Percentiles rank a stretch among this genome's conserved stretches.
phyloP scores from a whole-genome alignment of 2,113 vertebrate species.

The Morphnarchus princeps region DNA sequence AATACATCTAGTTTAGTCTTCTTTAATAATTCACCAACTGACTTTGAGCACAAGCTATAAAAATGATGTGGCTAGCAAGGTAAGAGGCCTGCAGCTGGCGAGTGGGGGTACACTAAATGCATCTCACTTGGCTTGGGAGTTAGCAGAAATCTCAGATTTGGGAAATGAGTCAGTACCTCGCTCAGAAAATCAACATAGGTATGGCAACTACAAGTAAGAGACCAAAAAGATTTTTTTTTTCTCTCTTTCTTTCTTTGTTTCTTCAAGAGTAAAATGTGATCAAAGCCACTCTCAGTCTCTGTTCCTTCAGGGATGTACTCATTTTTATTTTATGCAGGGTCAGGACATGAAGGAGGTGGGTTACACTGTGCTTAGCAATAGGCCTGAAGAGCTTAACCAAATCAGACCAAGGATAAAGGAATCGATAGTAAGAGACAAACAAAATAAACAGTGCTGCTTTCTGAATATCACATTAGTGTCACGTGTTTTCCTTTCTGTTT shows the following conservation, averaged over 20 bases:
- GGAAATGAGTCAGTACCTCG: accelerated
- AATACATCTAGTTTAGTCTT: neutral
- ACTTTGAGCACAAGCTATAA: neutral
- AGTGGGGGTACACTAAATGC: neutral
- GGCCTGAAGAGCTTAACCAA: neutral
- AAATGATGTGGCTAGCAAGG: neutral
- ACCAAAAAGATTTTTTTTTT: neutral
- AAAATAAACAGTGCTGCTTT: neutral
- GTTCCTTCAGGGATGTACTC: neutral
- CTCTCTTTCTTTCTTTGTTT: neutral
- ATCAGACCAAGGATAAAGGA: neutral
- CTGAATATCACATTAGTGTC: neutral
- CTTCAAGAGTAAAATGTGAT: neutral
- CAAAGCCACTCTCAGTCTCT: neutral
- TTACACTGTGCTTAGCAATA: neutral
- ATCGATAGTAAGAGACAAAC: neutral
- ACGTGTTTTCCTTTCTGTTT: neutral
- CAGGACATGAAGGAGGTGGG: neutral
- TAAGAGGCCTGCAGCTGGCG: neutral
- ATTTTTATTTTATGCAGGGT: neutral
- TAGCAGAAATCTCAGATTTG: neutral
- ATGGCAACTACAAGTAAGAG: neutral
- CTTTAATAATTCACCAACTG: neutral
- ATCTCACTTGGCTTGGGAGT: neutral
- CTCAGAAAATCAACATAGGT: neutral